Conservation (phyloP, 1,140 invertebrate species). For the Diorhabda elongata region DNA sequence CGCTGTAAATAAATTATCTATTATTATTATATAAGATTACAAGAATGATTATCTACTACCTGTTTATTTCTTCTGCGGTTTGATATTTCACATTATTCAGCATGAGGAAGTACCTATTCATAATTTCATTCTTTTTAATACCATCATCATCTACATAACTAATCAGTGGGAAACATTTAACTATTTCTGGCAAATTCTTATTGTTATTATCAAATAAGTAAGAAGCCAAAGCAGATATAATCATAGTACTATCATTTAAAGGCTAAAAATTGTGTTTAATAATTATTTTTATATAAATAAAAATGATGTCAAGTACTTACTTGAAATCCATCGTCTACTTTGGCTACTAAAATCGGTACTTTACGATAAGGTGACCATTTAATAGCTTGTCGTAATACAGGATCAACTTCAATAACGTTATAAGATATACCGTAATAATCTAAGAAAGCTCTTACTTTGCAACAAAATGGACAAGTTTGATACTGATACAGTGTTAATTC, state of each 20-base stretch:
- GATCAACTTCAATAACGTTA: constrained; percentile 95
- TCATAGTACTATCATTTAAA: constrained; percentile 90
- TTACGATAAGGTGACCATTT: constrained; percentile 94
- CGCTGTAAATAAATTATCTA: constrained; percentile 53
- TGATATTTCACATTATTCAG: constrained; percentile 38
- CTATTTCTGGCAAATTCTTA: constrained; percentile 63
- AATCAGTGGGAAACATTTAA: constrained; percentile 76
- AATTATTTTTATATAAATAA: background rate
- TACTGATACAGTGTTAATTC: constrained; percentile 92
- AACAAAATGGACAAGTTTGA: constrained; percentile 97
- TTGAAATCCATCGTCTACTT: constrained; percentile 68
- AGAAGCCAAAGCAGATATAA: constrained; percentile 83
- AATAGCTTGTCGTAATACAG: constrained; percentile 83
- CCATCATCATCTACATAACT: constrained; percentile 66
- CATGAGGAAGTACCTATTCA: constrained; percentile 97
- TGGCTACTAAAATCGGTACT: constrained; percentile 87
- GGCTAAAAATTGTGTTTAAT: constrained; percentile 55
- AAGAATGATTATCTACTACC: constrained; percentile 2
- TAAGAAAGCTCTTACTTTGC: constrained; percentile 91
- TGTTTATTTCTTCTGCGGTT: constrained; percentile 44
- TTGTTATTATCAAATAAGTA: constrained; percentile 64
- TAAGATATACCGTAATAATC: constrained; percentile 94
- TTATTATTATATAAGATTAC: constrained; percentile 3
- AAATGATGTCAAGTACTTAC: constrained; percentile 44
- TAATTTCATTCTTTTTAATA: constrained; percentile 68